Base-by-base conservation (phyloP, 2,888 invertebrate species). In the Leistus spinibarbis region DNA sequence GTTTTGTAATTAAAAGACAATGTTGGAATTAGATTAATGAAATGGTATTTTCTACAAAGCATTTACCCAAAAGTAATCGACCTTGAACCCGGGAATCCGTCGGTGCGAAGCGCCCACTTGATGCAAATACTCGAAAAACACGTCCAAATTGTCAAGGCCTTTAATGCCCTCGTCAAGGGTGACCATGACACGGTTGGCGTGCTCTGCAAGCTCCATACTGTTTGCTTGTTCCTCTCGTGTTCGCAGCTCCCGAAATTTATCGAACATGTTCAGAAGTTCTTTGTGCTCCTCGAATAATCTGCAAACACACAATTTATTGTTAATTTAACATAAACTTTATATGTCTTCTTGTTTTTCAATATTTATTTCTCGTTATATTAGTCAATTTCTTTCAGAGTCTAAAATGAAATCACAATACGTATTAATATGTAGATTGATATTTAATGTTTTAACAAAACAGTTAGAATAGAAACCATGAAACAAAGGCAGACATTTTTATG, bases 161-260 rank as follows among this genome's bases (percentile, higher is more conserved):
- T 93, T 92, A 86, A 97, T 96, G 77, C 95, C 94, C 82, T 96
- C 95, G 83, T 96, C 96, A 77, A 97, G 85, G 0, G 95, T 95
- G 81, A 90, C 91, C 96, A 96, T 96, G 24, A 97, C 96, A 81
- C 93, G 93, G 82, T 91, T 92, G 68, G 96, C 96, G 83, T 96
- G 96, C 79, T 95, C 93, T 3, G 93, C 93, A 77, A 97, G 87
- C 85, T 94, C 94, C 88, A 93, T 90, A 76, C 94, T 94, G 82
- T 91, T 90, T 77, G 92, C 90, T 83, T 95, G 94, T 80, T 95
- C 92, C 82, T 95, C 94, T 82, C 91, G 91, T 77, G 94, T 94
- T 83, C 91, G 90, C 81, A 94, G 87, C 79, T 93, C 91, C 76
- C 91, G 91, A 84, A 96, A 95, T 86, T 93, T 94, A 80, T 91